Conservation (phyloP, 2,113 vertebrate genomes). For the Oxyruncus cristatus region DNA sequence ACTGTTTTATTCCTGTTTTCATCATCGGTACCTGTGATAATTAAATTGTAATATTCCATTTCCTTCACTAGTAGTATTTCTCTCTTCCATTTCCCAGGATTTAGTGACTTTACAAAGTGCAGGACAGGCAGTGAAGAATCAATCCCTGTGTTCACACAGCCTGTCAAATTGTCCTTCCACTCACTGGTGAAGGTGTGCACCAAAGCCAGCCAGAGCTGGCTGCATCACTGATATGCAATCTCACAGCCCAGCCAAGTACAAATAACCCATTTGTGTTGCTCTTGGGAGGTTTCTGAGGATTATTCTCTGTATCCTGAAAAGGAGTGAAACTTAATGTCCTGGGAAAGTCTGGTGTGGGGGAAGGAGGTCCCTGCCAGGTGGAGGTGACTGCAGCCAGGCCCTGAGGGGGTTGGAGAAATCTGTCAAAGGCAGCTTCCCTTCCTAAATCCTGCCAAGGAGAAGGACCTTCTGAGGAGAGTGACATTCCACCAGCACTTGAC, state of each 20-base stretch:
- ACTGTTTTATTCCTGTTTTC: background rate
- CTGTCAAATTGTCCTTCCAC: background rate
- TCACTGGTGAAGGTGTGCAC: background rate
- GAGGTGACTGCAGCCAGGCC: background rate
- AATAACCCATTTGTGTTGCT: background rate
- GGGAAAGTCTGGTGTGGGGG: background rate
- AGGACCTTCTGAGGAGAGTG: background rate
- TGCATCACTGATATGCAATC: background rate
- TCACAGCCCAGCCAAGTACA: background rate
- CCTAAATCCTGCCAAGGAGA: background rate
- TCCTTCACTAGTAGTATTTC: background rate
- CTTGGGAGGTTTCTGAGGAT: background rate
- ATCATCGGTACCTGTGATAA: background rate
- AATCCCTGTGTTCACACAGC: background rate
- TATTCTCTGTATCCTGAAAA: background rate
- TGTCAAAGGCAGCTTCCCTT: background rate
- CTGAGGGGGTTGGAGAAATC: background rate
- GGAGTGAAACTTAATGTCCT: background rate
- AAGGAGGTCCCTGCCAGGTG: background rate
- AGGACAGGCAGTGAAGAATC: fast-evolving
- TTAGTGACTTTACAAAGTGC: background rate
- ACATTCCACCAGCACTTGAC: background rate
- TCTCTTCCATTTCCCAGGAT: background rate
- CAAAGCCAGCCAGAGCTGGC: background rate
- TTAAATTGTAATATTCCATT: background rate